Evolutionary conservation across 1,140 invertebrate species (phyloP).

Genomic region (Drosophila rufa): DNA sequence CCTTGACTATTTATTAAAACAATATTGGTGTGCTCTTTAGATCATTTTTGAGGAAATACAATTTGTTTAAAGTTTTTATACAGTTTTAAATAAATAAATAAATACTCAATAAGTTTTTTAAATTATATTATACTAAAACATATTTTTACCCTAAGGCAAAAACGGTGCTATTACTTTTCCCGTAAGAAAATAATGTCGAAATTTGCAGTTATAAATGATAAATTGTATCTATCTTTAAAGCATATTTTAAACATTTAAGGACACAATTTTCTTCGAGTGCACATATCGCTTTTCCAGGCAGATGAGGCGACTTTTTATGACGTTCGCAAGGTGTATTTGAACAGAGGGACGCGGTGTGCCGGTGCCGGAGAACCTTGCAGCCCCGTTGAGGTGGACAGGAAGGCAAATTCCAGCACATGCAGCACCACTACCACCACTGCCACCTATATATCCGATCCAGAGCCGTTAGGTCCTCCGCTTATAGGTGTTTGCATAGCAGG

Average conservation of each 20-base stretch:
- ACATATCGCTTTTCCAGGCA: constrained; percentile 67
- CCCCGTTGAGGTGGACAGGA: constrained; percentile 33
- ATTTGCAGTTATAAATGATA: too few species aligned
- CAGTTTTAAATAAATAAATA: too few species aligned
- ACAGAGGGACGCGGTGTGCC: constrained; percentile 47
- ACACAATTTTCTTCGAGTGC: constrained; percentile 1
- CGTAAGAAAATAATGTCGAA: too few species aligned
- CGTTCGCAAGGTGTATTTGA: constrained; percentile 76
- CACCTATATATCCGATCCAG: constrained; percentile 17
- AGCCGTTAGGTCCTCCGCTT: constrained; percentile 59
- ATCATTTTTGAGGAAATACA: too few species aligned
- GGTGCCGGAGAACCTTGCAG: constrained; percentile 31
- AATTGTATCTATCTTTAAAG: too few species aligned
- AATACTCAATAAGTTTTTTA: too few species aligned
- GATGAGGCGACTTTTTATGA: constrained; percentile 45
- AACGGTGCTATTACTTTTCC: background rate
- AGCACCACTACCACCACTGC: constrained; percentile 19
- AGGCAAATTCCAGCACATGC: constrained; percentile 62
- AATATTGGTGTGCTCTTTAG: too few species aligned
- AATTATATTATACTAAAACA: too few species aligned
- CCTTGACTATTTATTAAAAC: too few species aligned
- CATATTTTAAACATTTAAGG: background rate
- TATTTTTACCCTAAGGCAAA: background rate
- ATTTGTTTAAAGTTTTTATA: too few species aligned
- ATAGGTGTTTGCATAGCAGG: constrained; percentile 52